Percentiles rank a stretch among this genome's conserved stretches.
Evolutionary conservation across 2,113 vertebrate genomes (phyloP).

Genomic region (Sylvia atricapilla): DNA sequence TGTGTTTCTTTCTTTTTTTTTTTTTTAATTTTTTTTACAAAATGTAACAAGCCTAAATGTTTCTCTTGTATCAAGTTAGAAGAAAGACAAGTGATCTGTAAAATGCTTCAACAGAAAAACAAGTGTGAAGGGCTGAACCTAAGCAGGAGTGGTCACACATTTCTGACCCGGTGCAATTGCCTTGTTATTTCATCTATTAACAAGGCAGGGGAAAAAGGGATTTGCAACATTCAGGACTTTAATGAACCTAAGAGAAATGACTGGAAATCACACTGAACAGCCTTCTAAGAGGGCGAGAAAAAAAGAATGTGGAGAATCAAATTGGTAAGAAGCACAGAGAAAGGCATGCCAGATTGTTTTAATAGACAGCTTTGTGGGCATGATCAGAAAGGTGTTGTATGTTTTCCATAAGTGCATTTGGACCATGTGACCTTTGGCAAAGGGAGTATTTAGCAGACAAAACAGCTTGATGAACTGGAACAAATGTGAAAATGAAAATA

Average conservation of each 20-base stretch:
- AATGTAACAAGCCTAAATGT: slow-evolving; percentile 43
- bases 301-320: not conserved
- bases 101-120: not conserved
- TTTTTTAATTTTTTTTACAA: slow-evolving; percentile 9
- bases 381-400: not conserved
- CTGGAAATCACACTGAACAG: slow-evolving; percentile 36
- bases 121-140: not conserved
- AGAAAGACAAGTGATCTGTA: not conserved
- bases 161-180: not conserved
- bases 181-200: not conserved
- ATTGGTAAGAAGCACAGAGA: not conserved
- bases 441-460: not conserved
- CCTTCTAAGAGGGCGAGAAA: not conserved
- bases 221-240: not conserved
- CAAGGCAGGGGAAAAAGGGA: not conserved
- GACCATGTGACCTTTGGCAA: slow-evolving; percentile 10
- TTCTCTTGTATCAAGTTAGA: slow-evolving; percentile 25
- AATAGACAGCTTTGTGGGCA: not conserved
- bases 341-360: not conserved
- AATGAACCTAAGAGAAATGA: slow-evolving; percentile 55
- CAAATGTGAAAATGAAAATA: not conserved
- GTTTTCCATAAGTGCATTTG: slow-evolving; percentile 32
- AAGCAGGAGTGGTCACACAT: not conserved
- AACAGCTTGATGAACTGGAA: not conserved
- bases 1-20: not conserved